These are phyloP conservation scores for Uria lomvia DNA, from an alignment of 2,113 vertebrate species.

Conservation along the genomic window DNA sequence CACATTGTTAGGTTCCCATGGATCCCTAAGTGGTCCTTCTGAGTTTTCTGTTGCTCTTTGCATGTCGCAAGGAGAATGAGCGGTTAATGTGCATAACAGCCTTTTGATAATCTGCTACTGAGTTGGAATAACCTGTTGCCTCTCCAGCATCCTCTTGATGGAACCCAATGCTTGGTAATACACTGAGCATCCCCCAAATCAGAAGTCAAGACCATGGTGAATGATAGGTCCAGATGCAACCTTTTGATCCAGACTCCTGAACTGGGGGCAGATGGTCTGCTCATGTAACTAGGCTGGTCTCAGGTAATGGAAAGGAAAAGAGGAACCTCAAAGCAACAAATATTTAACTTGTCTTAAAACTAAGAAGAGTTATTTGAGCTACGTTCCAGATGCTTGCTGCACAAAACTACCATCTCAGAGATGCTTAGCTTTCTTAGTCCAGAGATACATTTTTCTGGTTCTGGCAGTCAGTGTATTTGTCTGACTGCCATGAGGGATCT, in stretches of 20 bases:
- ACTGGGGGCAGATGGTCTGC: not conserved
- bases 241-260: not conserved
- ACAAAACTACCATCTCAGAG: not conserved
- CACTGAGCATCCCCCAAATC: not conserved
- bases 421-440: not conserved
- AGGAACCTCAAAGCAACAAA: not conserved
- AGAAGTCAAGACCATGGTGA: not conserved
- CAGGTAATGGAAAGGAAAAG: not conserved
- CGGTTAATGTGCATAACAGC: not conserved
- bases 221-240: not conserved
- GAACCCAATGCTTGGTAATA: not conserved
- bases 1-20: not conserved
- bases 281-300: not conserved
- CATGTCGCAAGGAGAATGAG: not conserved
- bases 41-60: not conserved
- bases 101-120: not conserved
- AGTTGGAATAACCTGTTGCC: not conserved
- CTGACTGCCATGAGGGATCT: not conserved
- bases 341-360: not conserved
- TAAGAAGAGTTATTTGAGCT: not conserved
- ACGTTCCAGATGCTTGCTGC: not conserved
- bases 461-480: not conserved
- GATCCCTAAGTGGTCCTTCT: not conserved
- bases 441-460: not conserved
- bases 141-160: not conserved